Base-by-base conservation (phyloP, 2,888 invertebrate genomes). In the Drosophila silvestris region DNA sequence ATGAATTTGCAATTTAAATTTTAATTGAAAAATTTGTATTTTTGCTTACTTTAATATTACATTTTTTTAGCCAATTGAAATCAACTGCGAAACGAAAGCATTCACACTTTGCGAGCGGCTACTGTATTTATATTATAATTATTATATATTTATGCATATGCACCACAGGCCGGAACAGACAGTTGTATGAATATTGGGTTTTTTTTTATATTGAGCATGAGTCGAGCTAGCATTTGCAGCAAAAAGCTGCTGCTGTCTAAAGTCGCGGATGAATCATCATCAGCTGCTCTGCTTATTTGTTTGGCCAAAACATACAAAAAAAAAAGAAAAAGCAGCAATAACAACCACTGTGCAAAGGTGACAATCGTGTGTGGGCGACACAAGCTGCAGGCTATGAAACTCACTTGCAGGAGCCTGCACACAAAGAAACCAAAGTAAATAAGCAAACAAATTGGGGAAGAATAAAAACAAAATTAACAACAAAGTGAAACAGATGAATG, bases 231-330 rank as follows among this genome's bases (percentile, higher is more conserved):
- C 75, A 71, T 65, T 71, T 56, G 41, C 58, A 64, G 57, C 62
- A 54, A 62, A 64, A 78, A 71, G 60, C 72, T 69, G 73, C 60
- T 78, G 67, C 51, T 59, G 64, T 64, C 50, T 62, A 30, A 32
- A 63, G 58, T n/a, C 30, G 16, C 28, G n/a, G 32, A 73, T 76
- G 77, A 75, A 75, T 79, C 65, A 79, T 72, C 68, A 79, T 65
- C 65, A 64, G 61, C 53, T 72, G 60, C 57, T 56, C 32, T 50
- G 47, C 22, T 51, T 52, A 26, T 39, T 62, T 58, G 72, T 67
- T 76, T 75, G 75, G 58, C 35, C 61, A 65, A 70, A 39, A 39
- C 28, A 39, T n/a, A 67, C 51, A 52, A 28, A 28, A 52, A 50
- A 50, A 59, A 28, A 70, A 39, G 7, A 5, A 52, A n/a, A 10